phyloP scores from a whole-genome alignment of 2,888 invertebrate species.

The Hesperia comma region DNA sequence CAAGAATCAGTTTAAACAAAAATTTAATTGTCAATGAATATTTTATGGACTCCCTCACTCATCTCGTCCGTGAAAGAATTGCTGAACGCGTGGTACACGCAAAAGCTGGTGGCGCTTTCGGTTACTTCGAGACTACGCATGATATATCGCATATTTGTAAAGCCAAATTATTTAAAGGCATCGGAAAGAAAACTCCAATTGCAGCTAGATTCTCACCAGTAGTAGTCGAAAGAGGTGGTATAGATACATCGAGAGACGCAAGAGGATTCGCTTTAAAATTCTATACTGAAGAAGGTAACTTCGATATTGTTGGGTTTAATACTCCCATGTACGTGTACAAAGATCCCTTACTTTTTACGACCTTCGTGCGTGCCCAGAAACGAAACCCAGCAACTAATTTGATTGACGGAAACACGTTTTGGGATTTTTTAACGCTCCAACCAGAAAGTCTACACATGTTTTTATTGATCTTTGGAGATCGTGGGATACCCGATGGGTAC shows the following conservation, averaged over 20 bases:
- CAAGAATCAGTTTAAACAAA: conserved; percentile 90
- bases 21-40: conserved; percentile 91
- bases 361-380: conserved; percentile 96
- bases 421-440: conserved; percentile 94
- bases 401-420: conserved; percentile 94
- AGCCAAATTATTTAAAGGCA: conserved; percentile 87
- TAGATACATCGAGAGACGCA: conserved; percentile 93
- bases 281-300: conserved; percentile 94
- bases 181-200: conserved; percentile 91
- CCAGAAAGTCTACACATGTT: conserved; percentile 94
- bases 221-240: conserved; percentile 92
- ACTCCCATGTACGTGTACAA: conserved; percentile 95
- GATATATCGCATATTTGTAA: conserved; percentile 90
- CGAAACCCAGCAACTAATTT: conserved; percentile 94
- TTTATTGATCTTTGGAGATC: conserved; percentile 91
- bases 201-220: conserved; percentile 91
- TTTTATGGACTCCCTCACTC: conserved; percentile 88
- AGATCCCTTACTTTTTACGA: conserved; percentile 93
- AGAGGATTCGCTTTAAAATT: conserved; percentile 96
- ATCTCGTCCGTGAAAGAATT: conserved; percentile 94
- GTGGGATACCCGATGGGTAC: conserved; percentile 95
- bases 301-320: conserved; percentile 95
- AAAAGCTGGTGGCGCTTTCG: conserved; percentile 95
- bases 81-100: conserved; percentile 97
- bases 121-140: conserved; percentile 92